phyloP scores from a whole-genome alignment of 2,113 vertebrate genomes.

The Lota lota region DNA sequence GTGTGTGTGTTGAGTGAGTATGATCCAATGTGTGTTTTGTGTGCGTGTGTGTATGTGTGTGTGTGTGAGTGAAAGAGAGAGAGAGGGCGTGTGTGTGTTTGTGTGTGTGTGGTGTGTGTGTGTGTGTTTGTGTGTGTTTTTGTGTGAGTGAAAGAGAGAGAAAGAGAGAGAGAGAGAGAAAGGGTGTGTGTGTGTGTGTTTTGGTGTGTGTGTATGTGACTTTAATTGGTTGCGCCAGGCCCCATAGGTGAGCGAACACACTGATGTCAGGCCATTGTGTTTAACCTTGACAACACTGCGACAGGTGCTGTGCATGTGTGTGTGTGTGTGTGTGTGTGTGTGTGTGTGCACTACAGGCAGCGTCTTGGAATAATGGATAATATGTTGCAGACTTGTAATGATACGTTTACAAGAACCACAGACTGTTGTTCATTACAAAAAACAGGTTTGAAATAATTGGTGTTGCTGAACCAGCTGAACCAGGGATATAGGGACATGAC shows the following conservation, averaged over 20 bases:
- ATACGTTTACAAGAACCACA: not conserved
- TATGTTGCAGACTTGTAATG: not conserved
- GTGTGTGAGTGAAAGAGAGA: not conserved
- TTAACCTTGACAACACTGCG: slow-evolving; percentile 52
- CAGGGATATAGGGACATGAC: too few relatives aligned
- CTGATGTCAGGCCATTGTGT: slow-evolving; percentile 44
- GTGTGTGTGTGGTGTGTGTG: slow-evolving; percentile 1
- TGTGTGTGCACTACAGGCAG: not conserved
- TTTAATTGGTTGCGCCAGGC: slow-evolving; percentile 40
- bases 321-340: not conserved
- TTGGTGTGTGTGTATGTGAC: not conserved
- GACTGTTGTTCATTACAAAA: slow-evolving; percentile 1
- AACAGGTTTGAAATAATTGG: not conserved
- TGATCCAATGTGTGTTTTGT: slow-evolving; percentile 4
- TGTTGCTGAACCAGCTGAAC: too few relatives aligned
- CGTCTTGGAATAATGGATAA: not conserved
- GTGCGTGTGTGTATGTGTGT: slow-evolving; percentile 9
- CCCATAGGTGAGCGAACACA: slow-evolving; percentile 32
- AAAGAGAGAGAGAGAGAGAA: too few relatives aligned
- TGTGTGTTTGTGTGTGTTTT: not conserved
- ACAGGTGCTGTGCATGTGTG: slow-evolving; percentile 12
- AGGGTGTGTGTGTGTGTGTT: not conserved
- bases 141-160: not conserved
- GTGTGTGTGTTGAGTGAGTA: too few relatives aligned
- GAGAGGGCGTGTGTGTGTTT: slow-evolving; percentile 6